These are phyloP conservation scores for Lasiurus borealis DNA, from an alignment of 2,113 vertebrate species.

Conservation along the genomic window DNA sequence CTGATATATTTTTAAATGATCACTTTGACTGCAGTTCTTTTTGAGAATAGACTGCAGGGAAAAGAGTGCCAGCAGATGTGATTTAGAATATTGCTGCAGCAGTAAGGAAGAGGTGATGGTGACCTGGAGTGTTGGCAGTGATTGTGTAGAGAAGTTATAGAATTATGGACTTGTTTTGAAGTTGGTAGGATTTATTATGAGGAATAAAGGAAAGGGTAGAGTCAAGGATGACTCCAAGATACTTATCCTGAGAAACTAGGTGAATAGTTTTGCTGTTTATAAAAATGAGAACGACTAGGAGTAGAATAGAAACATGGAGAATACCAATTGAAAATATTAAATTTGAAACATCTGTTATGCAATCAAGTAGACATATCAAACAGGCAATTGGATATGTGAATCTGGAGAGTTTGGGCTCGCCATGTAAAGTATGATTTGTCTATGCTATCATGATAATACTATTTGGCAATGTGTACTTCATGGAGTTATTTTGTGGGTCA, in stretches of 20 bases:
- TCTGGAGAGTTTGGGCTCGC: not conserved
- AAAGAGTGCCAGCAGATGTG: not conserved
- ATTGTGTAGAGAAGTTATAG: not conserved
- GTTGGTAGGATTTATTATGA: not conserved
- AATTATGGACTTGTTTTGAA: not conserved
- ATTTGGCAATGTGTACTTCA: not conserved
- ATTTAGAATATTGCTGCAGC: not conserved
- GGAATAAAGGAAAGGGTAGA: not conserved
- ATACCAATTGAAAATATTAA: not conserved
- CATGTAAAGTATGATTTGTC: not conserved
- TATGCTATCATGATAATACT: not conserved
- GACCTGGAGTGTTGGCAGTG: not conserved
- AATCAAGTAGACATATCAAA: not conserved
- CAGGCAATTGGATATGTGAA: not conserved
- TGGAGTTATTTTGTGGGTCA: not conserved
- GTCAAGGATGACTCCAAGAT: not conserved
- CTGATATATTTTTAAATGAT: not conserved
- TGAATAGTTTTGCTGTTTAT: not conserved
- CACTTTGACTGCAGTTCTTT: not conserved
- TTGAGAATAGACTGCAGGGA: slow-evolving; percentile 2
- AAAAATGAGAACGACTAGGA: not conserved
- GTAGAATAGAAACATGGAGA: not conserved
- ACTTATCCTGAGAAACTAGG: not conserved
- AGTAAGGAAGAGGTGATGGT: not conserved
- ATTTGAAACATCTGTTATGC: not conserved